Percentiles rank a stretch among this genome's conserved stretches.
Conservation (phyloP, 2,113 vertebrate genomes). For the Rhea pennata region DNA sequence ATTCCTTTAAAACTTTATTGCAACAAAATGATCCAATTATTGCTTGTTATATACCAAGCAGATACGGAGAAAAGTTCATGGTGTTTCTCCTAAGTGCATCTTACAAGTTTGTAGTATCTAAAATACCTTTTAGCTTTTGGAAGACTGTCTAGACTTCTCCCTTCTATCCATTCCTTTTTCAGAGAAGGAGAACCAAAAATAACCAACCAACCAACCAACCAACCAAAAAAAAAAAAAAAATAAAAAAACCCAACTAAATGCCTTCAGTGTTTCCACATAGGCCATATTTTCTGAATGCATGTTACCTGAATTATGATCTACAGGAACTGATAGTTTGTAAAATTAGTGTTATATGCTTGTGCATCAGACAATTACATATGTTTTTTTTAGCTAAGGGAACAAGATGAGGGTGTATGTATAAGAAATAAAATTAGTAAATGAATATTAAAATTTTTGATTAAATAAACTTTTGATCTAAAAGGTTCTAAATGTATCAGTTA, state of each 20-base stretch:
- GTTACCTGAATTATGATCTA: background rate
- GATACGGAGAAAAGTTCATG: background rate
- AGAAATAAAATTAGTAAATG: background rate
- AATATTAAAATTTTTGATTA: background rate
- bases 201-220: too few relatives aligned
- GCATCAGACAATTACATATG: background rate
- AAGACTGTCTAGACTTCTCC: background rate
- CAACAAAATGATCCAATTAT: background rate
- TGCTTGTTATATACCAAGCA: background rate
- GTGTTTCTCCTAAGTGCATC: background rate
- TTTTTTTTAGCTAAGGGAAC: background rate
- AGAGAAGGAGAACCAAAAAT: background rate
- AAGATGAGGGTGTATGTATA: background rate
- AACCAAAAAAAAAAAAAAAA: too few relatives aligned
- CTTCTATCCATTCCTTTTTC: background rate
- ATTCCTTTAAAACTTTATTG: background rate
- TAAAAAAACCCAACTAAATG: background rate
- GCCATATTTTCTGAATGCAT: background rate
- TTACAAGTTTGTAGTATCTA: background rate
- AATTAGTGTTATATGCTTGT: background rate
- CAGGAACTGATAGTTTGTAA: background rate
- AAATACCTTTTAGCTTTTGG: background rate
- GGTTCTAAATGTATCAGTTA: background rate
- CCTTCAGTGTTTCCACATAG: background rate
- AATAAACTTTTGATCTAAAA: background rate